Conservation (phyloP, 2,888 invertebrate genomes). For the Oscheius sp. region DNA sequence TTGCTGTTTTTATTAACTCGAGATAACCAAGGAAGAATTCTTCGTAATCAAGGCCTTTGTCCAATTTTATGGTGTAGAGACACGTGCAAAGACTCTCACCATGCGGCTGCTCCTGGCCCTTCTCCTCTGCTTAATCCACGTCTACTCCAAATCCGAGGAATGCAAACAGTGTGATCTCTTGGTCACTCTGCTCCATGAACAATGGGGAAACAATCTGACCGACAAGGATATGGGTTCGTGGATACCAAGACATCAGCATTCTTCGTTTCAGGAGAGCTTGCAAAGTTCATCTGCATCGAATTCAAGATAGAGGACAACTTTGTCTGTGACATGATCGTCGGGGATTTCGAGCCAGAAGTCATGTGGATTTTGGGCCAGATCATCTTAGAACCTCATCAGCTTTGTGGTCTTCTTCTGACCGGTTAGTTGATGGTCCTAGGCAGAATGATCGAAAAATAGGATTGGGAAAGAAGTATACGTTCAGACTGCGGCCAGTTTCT, state of each 20-base stretch:
- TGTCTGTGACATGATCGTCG: constrained; percentile 59
- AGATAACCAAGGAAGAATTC: background rate
- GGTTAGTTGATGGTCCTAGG: constrained; percentile 26
- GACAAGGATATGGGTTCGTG: constrained; percentile 18
- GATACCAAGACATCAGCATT: background rate
- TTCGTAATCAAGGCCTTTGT: background rate
- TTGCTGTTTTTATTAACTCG: background rate
- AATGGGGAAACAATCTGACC: constrained; percentile 32
- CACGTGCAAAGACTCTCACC: background rate
- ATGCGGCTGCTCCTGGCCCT: constrained; percentile 23
- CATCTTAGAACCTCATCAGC: constrained; percentile 59
- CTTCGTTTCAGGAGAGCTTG: constrained; percentile 42
- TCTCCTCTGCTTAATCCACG: background rate
- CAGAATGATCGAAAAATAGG: too few species aligned
- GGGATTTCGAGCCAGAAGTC: constrained; percentile 64
- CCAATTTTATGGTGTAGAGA: background rate
- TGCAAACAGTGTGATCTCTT: constrained; percentile 35
- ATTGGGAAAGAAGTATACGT: background rate
- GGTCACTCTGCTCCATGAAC: constrained; percentile 33
- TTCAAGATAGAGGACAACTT: constrained; percentile 63
- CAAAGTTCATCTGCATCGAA: constrained; percentile 53
- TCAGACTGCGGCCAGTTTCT: constrained; percentile 60
- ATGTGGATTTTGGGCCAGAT: constrained; percentile 63
- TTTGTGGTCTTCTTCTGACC: constrained; percentile 63
- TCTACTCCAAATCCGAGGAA: constrained; percentile 32